Conservation (phyloP, 2,888 invertebrate species). For the Meiosimyza decipiens region DNA sequence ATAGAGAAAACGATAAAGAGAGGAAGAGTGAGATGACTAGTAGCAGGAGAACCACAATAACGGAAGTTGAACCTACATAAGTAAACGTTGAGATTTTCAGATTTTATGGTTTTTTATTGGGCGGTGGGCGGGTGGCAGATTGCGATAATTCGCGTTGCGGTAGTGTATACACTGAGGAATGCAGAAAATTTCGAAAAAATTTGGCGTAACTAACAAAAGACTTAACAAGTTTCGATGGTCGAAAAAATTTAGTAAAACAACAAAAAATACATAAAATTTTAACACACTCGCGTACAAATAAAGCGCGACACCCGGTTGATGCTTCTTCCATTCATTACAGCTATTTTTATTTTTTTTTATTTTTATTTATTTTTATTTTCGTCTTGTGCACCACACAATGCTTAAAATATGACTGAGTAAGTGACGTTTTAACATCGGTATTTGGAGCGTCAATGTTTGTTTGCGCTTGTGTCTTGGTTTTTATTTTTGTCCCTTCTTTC, state of each 20-base stretch:
- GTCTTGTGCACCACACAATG: slow-evolving; percentile 6
- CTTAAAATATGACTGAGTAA: slow-evolving; percentile 23
- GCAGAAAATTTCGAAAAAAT: neutral
- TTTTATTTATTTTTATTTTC: slow-evolving; percentile 28
- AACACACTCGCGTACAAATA: neutral
- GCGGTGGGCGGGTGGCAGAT: neutral
- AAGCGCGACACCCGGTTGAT: too few relatives aligned
- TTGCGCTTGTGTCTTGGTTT: neutral
- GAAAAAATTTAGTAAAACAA: too few relatives aligned
- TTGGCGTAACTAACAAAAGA: neutral
- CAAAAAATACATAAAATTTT: neutral
- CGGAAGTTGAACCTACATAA: too few relatives aligned
- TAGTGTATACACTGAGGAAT: neutral
- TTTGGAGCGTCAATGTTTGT: neutral
- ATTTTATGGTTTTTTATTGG: neutral
- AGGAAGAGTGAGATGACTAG: too few relatives aligned
- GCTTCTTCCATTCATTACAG: neutral
- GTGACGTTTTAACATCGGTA: slow-evolving; percentile 17
- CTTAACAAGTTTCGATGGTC: neutral
- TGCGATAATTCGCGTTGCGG: neutral
- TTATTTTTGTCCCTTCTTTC: neutral
- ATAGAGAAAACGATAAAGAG: neutral
- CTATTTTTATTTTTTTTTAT: neutral
- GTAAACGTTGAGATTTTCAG: neutral
- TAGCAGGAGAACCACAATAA: too few relatives aligned